A percentile compares a stretch with the other conserved stretches of the same genome.
These are phyloP conservation scores for Lithobates pipiens DNA, from an alignment of 2,797 vertebrate genomes.

Conservation along the genomic window DNA sequence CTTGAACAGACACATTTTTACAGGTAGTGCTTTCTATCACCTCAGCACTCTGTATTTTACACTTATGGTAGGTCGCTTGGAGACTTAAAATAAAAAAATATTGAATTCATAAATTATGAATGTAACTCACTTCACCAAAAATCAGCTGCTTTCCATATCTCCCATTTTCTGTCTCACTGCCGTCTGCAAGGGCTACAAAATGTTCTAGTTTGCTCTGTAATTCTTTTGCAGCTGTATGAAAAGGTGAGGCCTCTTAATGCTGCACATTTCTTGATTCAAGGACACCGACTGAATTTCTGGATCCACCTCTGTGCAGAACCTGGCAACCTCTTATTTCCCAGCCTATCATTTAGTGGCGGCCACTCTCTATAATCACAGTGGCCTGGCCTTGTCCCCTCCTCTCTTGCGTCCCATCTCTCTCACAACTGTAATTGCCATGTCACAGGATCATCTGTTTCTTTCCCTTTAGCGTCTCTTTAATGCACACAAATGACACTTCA, in stretches of 20 bases:
- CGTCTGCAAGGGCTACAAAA: background rate
- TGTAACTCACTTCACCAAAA: background rate
- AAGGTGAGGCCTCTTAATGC: slow-evolving; percentile 30
- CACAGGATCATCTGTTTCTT: slow-evolving; percentile 75
- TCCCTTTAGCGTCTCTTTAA: slow-evolving; percentile 75
- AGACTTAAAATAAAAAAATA: too few species aligned
- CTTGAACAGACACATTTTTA: too few species aligned
- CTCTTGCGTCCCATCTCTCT: slow-evolving; percentile 94
- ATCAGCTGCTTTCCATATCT: background rate
- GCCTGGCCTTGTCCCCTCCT: slow-evolving; percentile 87
- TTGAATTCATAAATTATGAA: too few species aligned
- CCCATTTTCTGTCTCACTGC: background rate
- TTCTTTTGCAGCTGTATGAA: background rate
- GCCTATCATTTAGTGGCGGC: slow-evolving; percentile 96
- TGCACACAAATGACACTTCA: slow-evolving; percentile 82
- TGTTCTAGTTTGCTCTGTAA: background rate
- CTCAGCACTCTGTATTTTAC: too few species aligned
- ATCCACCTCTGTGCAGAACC: slow-evolving; percentile 87
- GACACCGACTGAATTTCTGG: slow-evolving; percentile 96
- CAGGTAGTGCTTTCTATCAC: too few species aligned
- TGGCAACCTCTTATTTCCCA: slow-evolving; percentile 98
- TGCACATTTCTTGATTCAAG: slow-evolving; percentile 63
- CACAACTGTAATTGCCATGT: slow-evolving; percentile 94
- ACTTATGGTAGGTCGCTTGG: too few species aligned
- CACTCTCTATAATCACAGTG: slow-evolving; percentile 95